phyloP scores from a whole-genome alignment of 2,113 vertebrate genomes.

The Indri indri region DNA sequence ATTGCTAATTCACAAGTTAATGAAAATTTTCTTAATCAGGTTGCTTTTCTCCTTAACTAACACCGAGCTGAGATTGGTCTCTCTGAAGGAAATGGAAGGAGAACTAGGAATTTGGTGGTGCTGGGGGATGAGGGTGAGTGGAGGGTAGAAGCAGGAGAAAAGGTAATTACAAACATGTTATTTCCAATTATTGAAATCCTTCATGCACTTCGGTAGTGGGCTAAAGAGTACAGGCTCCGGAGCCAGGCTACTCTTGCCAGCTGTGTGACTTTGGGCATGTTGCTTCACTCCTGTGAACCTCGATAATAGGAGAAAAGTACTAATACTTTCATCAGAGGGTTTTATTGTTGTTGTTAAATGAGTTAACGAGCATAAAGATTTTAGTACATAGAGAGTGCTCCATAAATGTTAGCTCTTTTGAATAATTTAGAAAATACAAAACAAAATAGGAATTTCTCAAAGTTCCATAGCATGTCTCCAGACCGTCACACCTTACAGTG shows the following conservation, averaged over 20 bases:
- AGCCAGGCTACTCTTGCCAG: background rate
- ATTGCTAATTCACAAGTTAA: slow-evolving; percentile 57
- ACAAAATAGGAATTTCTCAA: background rate
- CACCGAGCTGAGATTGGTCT: background rate
- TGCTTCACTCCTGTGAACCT: background rate
- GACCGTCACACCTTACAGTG: background rate
- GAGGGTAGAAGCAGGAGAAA: background rate
- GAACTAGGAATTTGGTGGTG: slow-evolving; percentile 5
- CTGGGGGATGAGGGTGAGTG: background rate
- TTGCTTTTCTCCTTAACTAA: slow-evolving; percentile 41
- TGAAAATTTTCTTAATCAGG: slow-evolving; percentile 63
- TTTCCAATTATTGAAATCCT: background rate
- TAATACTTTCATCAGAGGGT: background rate
- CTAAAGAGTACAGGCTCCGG: background rate
- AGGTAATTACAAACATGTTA: background rate
- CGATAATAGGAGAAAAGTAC: background rate
- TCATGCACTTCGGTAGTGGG: background rate
- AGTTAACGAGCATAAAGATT: background rate
- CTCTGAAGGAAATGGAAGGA: slow-evolving; percentile 4
- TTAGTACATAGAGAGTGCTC: background rate
- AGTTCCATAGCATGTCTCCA: background rate
- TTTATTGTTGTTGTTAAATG: background rate
- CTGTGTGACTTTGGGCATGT: background rate
- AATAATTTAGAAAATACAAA: slow-evolving; percentile 27
- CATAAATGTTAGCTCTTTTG: background rate